phyloP scores from a whole-genome alignment of 2,888 invertebrate genomes.

The Aphelenchoides bicaudatus region DNA sequence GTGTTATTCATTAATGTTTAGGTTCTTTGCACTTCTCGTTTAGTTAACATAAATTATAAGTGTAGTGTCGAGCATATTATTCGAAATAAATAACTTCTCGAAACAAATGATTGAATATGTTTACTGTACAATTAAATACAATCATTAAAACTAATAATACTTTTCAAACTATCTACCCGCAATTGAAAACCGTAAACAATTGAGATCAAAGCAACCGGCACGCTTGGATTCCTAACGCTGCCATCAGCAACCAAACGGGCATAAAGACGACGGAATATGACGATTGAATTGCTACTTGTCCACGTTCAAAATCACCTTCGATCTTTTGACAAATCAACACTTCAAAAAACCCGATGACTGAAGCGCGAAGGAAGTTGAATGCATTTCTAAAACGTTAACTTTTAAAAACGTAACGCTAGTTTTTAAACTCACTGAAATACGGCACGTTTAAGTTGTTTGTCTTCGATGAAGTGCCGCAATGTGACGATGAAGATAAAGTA shows the following conservation, averaged over 20 bases:
- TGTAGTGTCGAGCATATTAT: no score
- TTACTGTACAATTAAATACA: no score
- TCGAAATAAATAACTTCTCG: no score
- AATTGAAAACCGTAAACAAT: no score
- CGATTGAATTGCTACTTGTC: slow-evolving; percentile 35
- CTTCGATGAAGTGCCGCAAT: slow-evolving; percentile 79
- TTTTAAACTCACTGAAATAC: slow-evolving; percentile 33
- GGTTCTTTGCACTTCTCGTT: no score
- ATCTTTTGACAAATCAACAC: slow-evolving; percentile 43
- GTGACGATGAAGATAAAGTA: slow-evolving; percentile 93
- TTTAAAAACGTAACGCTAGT: slow-evolving; percentile 13
- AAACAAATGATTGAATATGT: no score
- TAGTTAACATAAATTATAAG: no score
- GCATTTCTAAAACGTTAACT: slow-evolving; percentile 37
- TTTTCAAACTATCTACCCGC: no score
- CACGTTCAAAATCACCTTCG: slow-evolving; percentile 44
- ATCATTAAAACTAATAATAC: no score
- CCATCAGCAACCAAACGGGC: slow-evolving; percentile 40
- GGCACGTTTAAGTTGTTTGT: slow-evolving; percentile 67
- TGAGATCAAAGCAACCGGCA: slow-evolving; percentile 5
- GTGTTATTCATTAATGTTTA: no score
- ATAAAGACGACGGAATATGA: slow-evolving; percentile 40
- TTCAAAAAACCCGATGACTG: slow-evolving; percentile 36
- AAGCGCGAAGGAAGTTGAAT: slow-evolving; percentile 37
- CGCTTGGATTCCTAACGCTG: slow-evolving; percentile 20